These are phyloP conservation scores for Dysmachus trigonus DNA, from an alignment of 2,888 invertebrate species.

Conservation along the genomic window DNA sequence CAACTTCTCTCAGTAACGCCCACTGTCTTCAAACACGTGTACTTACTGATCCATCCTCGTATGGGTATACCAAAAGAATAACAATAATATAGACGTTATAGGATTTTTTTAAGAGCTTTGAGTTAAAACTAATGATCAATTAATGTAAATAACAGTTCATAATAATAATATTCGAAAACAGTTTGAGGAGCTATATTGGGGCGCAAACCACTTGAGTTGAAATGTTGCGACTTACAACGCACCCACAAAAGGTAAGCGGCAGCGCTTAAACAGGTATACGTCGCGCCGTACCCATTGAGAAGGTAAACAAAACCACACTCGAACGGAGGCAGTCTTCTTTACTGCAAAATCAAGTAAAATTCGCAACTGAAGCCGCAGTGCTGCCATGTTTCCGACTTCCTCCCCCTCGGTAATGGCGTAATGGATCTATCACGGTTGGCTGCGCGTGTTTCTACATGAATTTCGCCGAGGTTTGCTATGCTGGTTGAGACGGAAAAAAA, in stretches of 20 bases:
- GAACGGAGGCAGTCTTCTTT: neutral
- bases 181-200: neutral
- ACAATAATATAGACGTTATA: neutral
- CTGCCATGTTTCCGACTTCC: neutral
- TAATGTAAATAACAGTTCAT: neutral
- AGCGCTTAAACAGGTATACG: neutral
- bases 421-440: conserved; percentile 1
- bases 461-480: neutral
- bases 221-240: neutral
- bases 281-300: neutral
- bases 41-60: too few relatives aligned
- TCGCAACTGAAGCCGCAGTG: neutral
- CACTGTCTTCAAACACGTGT: too few relatives aligned
- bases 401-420: neutral
- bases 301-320: conserved; percentile 8
- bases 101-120: neutral
- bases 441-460: neutral
- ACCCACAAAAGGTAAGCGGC: neutral
- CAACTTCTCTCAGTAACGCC: too few relatives aligned
- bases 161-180: neutral
- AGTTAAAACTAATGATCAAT: neutral
- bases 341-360: neutral
- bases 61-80: too few relatives aligned
- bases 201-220: neutral
- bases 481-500: neutral